Evolutionary conservation across 2,888 invertebrate species (phyloP).

Genomic region (Drosophila greeni): DNA sequence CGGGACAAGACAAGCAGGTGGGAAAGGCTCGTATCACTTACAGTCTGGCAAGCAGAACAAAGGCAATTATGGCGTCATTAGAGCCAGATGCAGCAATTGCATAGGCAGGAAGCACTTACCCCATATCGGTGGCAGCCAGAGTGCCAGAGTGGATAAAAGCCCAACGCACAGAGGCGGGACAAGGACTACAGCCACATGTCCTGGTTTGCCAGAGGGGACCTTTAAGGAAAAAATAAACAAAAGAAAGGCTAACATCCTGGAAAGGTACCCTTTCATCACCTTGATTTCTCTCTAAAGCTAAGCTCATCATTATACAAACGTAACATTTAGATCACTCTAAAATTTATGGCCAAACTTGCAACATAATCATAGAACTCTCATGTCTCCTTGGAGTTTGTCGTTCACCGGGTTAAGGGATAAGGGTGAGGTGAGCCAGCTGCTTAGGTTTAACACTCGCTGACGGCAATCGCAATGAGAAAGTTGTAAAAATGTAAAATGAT

Average conservation of each 20-base stretch:
- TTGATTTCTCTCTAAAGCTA: neutral
- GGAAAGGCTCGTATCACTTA: constrained; percentile 51
- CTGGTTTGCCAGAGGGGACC: constrained; percentile 1
- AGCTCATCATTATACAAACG: neutral
- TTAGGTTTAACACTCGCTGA: constrained; percentile 22
- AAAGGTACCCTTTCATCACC: neutral
- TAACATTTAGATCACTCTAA: neutral
- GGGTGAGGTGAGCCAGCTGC: constrained; percentile 11
- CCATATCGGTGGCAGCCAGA: constrained; percentile 35
- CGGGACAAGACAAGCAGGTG: constrained; percentile 27
- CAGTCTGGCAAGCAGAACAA: constrained; percentile 51
- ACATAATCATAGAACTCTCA: neutral
- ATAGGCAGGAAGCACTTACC: constrained; percentile 53
- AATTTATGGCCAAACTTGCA: neutral
- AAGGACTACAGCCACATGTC: neutral
- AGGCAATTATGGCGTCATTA: constrained; percentile 66
- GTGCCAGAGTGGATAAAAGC: constrained; percentile 50
- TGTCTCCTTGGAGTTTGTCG: neutral
- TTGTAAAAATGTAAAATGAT: constrained; percentile 40
- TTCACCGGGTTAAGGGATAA: too few relatives aligned
- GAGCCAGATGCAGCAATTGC: constrained; percentile 47
- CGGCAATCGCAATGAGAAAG: constrained; percentile 35
- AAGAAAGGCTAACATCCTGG: too few relatives aligned
- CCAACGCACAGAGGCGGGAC: constrained; percentile 2
- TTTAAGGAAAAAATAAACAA: neutral